phyloP scores from a whole-genome alignment of 2,113 vertebrate species.

The Entelurus aequoreus region DNA sequence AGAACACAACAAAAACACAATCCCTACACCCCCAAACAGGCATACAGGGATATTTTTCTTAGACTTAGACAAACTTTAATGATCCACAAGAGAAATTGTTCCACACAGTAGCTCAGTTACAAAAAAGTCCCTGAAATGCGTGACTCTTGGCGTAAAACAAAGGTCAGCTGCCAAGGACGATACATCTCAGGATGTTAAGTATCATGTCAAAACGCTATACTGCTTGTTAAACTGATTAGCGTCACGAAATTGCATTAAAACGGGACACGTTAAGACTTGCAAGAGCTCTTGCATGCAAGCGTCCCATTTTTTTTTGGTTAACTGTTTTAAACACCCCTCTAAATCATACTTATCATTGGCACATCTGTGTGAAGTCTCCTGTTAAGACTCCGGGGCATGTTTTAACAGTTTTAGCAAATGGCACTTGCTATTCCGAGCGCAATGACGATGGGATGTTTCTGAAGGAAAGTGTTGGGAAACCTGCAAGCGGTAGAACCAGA shows the following conservation, averaged over 20 bases:
- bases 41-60: too few species aligned
- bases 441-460: not conserved
- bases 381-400: not conserved
- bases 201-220: too few species aligned
- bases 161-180: too few species aligned
- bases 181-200: too few species aligned
- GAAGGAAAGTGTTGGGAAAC: not conserved
- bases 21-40: too few species aligned
- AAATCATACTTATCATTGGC: conserved; percentile 12
- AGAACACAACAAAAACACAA: too few species aligned
- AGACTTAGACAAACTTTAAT: too few species aligned
- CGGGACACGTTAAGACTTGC: not conserved
- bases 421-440: not conserved
- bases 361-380: not conserved
- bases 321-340: conserved; percentile 8
- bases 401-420: not conserved
- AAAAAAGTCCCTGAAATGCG: too few species aligned
- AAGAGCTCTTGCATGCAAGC: not conserved
- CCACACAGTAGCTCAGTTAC: too few species aligned
- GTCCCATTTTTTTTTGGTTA: not conserved
- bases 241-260: not conserved
- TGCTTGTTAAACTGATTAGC: not conserved
- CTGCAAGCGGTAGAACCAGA: not conserved
- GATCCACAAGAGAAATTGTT: too few species aligned
- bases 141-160: too few species aligned